Evolutionary conservation across 2,888 invertebrate genomes (phyloP).

Genomic region (Plagodis pulveraria): DNA sequence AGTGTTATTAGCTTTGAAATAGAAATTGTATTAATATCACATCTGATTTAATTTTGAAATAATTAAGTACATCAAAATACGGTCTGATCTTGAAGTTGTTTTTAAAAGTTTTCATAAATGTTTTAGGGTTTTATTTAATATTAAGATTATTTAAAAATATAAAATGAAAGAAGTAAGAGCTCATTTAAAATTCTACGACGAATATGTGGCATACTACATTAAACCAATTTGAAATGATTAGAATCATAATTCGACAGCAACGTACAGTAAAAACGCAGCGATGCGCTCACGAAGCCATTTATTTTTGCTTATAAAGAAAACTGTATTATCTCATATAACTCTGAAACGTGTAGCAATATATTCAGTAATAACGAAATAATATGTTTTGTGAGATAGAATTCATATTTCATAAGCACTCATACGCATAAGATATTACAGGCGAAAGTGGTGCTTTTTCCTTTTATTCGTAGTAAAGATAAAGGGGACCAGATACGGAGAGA

Average conservation of each 20-base stretch:
- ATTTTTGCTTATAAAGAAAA: constrained; percentile 59
- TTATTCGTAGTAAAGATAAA: constrained; percentile 78
- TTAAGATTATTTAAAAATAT: too few relatives aligned
- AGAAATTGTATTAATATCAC: too few relatives aligned
- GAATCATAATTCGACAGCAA: constrained; percentile 35
- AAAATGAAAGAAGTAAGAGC: too few relatives aligned
- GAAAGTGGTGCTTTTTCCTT: constrained; percentile 72
- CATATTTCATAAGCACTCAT: constrained; percentile 82
- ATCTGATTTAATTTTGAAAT: too few relatives aligned
- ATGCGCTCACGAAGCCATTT: constrained; percentile 51
- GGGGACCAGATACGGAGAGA: constrained; percentile 54
- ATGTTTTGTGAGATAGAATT: constrained; percentile 80
- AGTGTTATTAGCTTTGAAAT: too few relatives aligned
- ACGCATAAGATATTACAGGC: constrained; percentile 74
- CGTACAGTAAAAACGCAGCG: constrained; percentile 40
- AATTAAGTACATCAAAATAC: too few relatives aligned
- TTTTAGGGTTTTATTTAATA: too few relatives aligned
- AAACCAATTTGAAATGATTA: constrained; percentile 6
- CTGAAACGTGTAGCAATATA: constrained; percentile 73
- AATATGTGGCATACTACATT: neutral
- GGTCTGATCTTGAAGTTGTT: too few relatives aligned
- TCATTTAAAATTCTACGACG: too few relatives aligned
- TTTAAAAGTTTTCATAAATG: too few relatives aligned
- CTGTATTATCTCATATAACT: constrained; percentile 60
- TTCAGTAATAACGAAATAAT: constrained; percentile 81